Evolutionary conservation across 2,113 vertebrate genomes (phyloP).

Genomic region (Willisornis vidua): DNA sequence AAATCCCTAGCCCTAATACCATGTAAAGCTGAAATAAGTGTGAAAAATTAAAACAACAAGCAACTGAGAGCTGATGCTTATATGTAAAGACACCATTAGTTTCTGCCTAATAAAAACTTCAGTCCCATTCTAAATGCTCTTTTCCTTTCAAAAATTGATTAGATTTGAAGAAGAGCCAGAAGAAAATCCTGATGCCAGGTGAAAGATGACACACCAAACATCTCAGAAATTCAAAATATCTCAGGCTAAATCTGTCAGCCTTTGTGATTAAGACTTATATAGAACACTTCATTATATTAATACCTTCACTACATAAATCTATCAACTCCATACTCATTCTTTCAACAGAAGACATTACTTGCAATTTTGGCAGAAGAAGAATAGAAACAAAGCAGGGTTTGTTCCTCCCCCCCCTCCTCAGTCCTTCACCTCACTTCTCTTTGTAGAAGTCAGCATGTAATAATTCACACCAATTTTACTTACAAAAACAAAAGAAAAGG

Average conservation of each 20-base stretch:
- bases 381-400: background rate
- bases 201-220: slow-evolving; percentile 24
- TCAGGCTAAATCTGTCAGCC: background rate
- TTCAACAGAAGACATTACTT: slow-evolving; percentile 33
- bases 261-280: slow-evolving; percentile 8
- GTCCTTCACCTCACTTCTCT: slow-evolving; percentile 46
- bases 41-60: slow-evolving; percentile 53
- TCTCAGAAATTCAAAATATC: slow-evolving; percentile 46
- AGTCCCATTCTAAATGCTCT: background rate
- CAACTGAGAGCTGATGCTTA: background rate
- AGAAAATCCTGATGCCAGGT: slow-evolving; percentile 26
- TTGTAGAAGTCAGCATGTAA: slow-evolving; percentile 44
- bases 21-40: slow-evolving; percentile 67
- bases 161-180: slow-evolving; percentile 45
- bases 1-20: background rate
- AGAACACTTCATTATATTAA: slow-evolving; percentile 24
- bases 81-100: background rate
- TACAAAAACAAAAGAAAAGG: slow-evolving; percentile 62
- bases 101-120: slow-evolving; percentile 41
- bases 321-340: background rate
- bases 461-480: slow-evolving; percentile 72
- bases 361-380: background rate
- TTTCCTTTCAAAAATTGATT: slow-evolving; percentile 46
- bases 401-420: background rate
- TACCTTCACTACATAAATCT: slow-evolving; percentile 7